phyloP scores from a whole-genome alignment of 1,140 invertebrate species.

The Eriosoma lanigerum region DNA sequence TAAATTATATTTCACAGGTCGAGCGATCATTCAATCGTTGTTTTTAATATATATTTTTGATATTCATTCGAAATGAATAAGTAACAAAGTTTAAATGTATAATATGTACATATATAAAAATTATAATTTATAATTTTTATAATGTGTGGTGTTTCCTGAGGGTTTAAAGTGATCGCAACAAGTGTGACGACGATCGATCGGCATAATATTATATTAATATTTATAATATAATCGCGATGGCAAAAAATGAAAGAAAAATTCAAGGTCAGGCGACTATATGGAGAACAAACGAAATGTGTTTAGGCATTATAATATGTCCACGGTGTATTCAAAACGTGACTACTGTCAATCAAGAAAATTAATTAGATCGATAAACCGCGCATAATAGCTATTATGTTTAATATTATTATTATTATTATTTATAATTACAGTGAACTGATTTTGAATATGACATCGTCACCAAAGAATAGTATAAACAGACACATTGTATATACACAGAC shows the following conservation, averaged over 20 bases:
- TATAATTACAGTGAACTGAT: background rate
- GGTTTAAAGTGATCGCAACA: too few species aligned
- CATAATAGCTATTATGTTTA: background rate
- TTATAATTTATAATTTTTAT: too few species aligned
- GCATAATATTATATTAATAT: background rate
- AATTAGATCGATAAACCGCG: background rate
- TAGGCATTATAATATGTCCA: background rate
- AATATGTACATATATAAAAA: too few species aligned
- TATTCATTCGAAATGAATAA: too few species aligned
- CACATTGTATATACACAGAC: too few species aligned
- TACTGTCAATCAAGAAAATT: background rate
- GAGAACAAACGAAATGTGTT: background rate
- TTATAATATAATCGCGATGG: background rate
- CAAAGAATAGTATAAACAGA: too few species aligned
- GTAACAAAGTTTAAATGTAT: too few species aligned
- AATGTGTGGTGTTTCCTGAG: background rate
- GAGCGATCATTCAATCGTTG: too few species aligned
- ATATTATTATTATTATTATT: background rate
- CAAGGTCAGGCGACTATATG: background rate
- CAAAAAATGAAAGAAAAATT: constrained; percentile 12
- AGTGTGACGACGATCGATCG: too few species aligned
- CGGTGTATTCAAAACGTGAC: background rate
- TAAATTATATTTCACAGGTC: too few species aligned
- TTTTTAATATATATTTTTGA: too few species aligned
- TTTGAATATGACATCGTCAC: background rate